Evolutionary conservation across 2,797 vertebrate genomes (phyloP), one percentile per base, ranked within the genome.

Genomic region (Synanceia verrucosa): DNA sequence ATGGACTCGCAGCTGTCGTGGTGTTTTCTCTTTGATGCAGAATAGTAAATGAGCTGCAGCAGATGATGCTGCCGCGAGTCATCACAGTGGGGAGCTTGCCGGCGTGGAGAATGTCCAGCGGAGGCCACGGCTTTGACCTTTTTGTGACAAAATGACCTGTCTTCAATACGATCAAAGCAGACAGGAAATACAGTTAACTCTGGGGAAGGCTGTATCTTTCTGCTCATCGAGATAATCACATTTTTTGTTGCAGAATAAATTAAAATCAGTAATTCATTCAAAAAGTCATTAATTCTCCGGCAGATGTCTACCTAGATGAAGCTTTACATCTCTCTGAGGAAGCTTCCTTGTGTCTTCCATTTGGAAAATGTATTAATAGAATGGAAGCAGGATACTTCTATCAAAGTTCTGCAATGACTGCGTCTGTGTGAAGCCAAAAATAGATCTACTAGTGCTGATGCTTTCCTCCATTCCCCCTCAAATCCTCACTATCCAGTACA

Each of bases 21-120:
- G 66, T 74, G 77, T 76, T 86, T 82, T 79, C 75, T 78, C 88
- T 92, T 93, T 93, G 90, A 93, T 88, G 89, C 71, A 1, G 31
- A 77, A 72, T 73, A 74, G 85, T 87, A 90, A 93, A 91, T 87
- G 77, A 88, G 86, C 82, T 65, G 85, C 82, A 78, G 85, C 81
- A 84, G 89, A 87, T 86, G 82, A 90, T 47, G 58, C 65, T 70
- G 82, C 89, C 86, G 73, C 86, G 60, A 89, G 86, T 68, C 76
- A 31, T 82, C 87, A 47, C 92, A 88, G 88, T 71, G 41, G 80
- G 92, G 71, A 16, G 4, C 36, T 73, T 19, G 2, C 33, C 41
- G 39, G 48, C 70, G 65, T 63, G 14, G 28, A 73, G 59, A 62
- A 41, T 19, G 67, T 83, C 83, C 63, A 23, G 33, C 76, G 43